Conservation (phyloP, 2,113 vertebrate genomes). For the Brachirus orientalis region DNA sequence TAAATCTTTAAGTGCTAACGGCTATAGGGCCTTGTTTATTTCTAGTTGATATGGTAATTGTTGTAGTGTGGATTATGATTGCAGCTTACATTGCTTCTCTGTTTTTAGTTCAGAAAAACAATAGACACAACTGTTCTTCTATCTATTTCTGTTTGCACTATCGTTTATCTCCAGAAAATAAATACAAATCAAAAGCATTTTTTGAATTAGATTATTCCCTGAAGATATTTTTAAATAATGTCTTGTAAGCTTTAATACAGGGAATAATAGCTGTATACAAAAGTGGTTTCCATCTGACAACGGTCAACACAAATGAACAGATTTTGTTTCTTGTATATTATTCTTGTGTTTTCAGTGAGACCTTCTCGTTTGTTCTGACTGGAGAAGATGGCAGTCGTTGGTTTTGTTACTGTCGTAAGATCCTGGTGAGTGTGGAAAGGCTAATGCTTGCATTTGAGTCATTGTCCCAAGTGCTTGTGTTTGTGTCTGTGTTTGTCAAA, state of each 20-base stretch:
- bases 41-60: conserved; percentile 9
- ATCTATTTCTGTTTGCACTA: neutral
- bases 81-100: neutral
- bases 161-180: neutral
- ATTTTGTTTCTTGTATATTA: neutral
- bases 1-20: conserved; percentile 29
- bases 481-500: conserved; percentile 47
- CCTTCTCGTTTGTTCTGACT: conserved; percentile 96
- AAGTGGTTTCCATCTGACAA: neutral
- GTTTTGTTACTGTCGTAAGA: conserved; percentile 98
- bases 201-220: neutral
- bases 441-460: conserved; percentile 24
- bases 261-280: neutral
- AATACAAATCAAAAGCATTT: neutral
- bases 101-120: neutral
- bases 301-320: neutral
- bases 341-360: conserved; percentile 86
- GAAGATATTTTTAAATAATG: neutral
- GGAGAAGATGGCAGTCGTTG: conserved; percentile 96
- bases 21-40: conserved; percentile 8
- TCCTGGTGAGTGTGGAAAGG: conserved; percentile 87
- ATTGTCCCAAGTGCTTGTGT: conserved; percentile 41
- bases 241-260: conserved; percentile 1
- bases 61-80: conserved; percentile 26
- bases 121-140: neutral